A percentile compares a stretch with the other conserved stretches of the same genome.
phyloP scores from a whole-genome alignment of 92 coral and sea anemone genomes.

The Heliopora coerulea region DNA sequence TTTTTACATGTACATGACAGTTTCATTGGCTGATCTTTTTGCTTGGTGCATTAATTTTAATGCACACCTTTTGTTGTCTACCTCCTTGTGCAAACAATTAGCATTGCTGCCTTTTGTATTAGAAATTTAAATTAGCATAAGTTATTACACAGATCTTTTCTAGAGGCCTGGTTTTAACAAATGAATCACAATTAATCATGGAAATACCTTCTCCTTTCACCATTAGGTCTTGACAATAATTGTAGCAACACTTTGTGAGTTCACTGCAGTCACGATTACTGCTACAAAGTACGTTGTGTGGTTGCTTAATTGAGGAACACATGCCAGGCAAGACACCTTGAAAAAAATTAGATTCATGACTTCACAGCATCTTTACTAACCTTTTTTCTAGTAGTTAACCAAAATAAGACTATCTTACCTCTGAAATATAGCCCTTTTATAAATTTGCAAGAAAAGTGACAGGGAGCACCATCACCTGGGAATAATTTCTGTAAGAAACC shows the following conservation, averaged over 20 bases:
- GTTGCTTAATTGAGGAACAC: not conserved
- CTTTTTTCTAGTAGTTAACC: not conserved
- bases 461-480: not conserved
- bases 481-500: constrained; percentile 2
- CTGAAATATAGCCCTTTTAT: not conserved
- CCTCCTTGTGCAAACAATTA: too few species aligned
- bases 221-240: constrained; percentile 13
- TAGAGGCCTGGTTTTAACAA: not conserved
- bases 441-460: constrained; percentile 30
- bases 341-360: not conserved
- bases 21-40: too few species aligned
- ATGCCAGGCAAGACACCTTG: constrained; percentile 2
- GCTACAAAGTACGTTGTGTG: not conserved
- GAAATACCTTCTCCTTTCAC: constrained; percentile 18
- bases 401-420: constrained; percentile 10
- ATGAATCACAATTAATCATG: not conserved
- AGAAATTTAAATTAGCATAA: too few species aligned
- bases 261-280: constrained; percentile 5
- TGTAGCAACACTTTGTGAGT: constrained; percentile 25
- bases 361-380: not conserved
- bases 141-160: too few species aligned
- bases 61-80: too few species aligned
- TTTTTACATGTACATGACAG: too few species aligned
- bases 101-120: too few species aligned
- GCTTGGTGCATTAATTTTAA: too few species aligned